phyloP scores from a whole-genome alignment of 2,888 invertebrate genomes.

The Siphlonurus alternatus region DNA sequence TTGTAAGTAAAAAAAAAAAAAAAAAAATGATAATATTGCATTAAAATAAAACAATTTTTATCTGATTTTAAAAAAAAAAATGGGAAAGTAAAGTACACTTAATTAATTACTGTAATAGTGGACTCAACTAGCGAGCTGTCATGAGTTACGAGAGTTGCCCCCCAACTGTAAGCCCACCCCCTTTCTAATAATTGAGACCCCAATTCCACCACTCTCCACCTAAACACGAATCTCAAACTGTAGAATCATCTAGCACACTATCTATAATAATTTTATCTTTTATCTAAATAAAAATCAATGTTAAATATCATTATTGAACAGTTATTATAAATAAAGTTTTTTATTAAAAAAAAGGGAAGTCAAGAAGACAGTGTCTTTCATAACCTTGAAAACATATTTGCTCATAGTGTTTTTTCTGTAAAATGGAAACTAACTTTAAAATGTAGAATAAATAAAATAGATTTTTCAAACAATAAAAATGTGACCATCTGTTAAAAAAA shows the following conservation, averaged over 20 bases:
- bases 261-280: neutral
- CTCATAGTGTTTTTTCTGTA: neutral
- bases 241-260: no score
- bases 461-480: neutral
- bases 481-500: neutral
- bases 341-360: neutral
- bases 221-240: no score
- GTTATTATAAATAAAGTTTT: neutral
- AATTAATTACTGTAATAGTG: neutral
- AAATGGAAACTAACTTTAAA: no score
- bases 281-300: neutral
- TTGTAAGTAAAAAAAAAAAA: neutral
- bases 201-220: neutral
- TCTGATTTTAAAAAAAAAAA: neutral
- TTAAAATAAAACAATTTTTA: neutral
- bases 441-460: neutral
- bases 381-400: neutral
- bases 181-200: neutral
- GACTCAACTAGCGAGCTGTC: neutral
- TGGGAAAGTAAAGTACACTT: neutral
- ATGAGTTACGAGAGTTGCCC: neutral
- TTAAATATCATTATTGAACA: no score
- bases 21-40: neutral
- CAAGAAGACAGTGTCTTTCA: neutral
- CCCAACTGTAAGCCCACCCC: neutral